Evolutionary conservation across 2,888 invertebrate genomes (phyloP).

Genomic region (Sphinx pinastri): DNA sequence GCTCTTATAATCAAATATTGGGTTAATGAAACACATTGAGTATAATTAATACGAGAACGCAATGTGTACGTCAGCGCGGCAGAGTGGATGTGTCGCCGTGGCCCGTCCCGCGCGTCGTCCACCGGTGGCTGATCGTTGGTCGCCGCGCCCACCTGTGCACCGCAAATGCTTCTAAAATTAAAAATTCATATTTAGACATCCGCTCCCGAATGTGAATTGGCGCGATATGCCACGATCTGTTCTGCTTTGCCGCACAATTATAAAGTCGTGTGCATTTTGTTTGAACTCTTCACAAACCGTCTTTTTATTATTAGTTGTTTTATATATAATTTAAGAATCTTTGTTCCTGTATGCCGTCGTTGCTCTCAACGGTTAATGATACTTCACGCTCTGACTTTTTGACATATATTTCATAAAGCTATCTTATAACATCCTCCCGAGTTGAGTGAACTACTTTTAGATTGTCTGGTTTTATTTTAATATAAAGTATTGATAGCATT

Average conservation of each 20-base stretch:
- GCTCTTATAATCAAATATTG: slow-evolving; percentile 26
- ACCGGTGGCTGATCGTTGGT: slow-evolving; percentile 25
- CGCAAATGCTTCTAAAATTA: slow-evolving; percentile 74
- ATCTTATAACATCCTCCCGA: slow-evolving; percentile 15
- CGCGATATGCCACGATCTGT: slow-evolving; percentile 46
- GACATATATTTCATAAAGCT: slow-evolving; percentile 11
- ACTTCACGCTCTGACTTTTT: slow-evolving; percentile 21
- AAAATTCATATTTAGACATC: slow-evolving; percentile 81
- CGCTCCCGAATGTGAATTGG: slow-evolving; percentile 80
- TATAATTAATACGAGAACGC: slow-evolving; percentile 28
- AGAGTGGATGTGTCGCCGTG: slow-evolving; percentile 1
- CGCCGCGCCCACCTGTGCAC: slow-evolving; percentile 75
- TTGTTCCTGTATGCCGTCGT: slow-evolving; percentile 4
- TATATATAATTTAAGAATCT: slow-evolving; percentile 19
- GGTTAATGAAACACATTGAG: slow-evolving; percentile 22
- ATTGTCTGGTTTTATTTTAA: slow-evolving; percentile 22
- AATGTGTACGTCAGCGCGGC: slow-evolving; percentile 42
- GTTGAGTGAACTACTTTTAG: background rate
- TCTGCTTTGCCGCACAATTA: slow-evolving; percentile 25
- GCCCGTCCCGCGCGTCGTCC: background rate
- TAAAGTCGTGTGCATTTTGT: slow-evolving; percentile 20
- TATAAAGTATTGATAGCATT: background rate
- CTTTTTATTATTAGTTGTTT: slow-evolving; percentile 17
- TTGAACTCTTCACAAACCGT: slow-evolving; percentile 3
- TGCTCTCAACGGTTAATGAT: slow-evolving; percentile 12